phyloP scores from a whole-genome alignment of 2,888 invertebrate species.

The Caenorhabditis doughertyi region DNA sequence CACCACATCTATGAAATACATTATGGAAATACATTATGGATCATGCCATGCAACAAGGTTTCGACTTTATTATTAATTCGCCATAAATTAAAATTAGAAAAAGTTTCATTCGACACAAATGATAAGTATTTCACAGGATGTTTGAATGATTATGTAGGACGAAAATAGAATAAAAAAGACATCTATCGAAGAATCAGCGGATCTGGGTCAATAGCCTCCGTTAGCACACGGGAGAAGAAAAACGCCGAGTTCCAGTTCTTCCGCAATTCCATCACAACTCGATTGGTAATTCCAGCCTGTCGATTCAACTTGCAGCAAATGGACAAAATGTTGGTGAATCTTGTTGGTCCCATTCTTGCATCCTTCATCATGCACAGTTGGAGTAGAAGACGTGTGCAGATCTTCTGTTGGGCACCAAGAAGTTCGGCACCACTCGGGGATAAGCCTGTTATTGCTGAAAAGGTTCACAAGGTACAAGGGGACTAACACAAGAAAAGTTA shows the following conservation, averaged over 20 bases:
- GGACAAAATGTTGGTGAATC: slow-evolving; percentile 15
- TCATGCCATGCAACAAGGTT: too few species aligned
- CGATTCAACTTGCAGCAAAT: slow-evolving; percentile 21
- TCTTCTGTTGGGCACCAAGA: background rate
- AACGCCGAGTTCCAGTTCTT: slow-evolving; percentile 14
- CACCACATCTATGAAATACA: too few species aligned
- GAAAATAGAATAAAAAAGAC: too few species aligned
- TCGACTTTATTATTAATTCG: too few species aligned
- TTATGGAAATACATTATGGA: too few species aligned
- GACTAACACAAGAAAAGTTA: slow-evolving; percentile 4
- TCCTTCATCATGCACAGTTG: slow-evolving; percentile 10
- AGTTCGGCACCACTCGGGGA: slow-evolving; percentile 19
- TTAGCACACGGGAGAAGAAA: slow-evolving; percentile 19
- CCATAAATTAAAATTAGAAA: too few species aligned
- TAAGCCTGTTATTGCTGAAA: slow-evolving; percentile 36
- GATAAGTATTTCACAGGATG: too few species aligned
- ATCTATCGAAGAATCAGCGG: too few species aligned
- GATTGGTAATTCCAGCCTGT: background rate
- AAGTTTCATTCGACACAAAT: too few species aligned
- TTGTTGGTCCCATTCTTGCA: background rate
- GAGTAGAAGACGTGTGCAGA: slow-evolving; percentile 34
- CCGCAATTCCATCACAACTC: background rate
- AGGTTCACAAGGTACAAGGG: background rate
- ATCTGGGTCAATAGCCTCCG: slow-evolving; percentile 19
- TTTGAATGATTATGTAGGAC: too few species aligned